Conservation (phyloP, 2,113 vertebrate species). For the Sporophila hypoxantha region DNA sequence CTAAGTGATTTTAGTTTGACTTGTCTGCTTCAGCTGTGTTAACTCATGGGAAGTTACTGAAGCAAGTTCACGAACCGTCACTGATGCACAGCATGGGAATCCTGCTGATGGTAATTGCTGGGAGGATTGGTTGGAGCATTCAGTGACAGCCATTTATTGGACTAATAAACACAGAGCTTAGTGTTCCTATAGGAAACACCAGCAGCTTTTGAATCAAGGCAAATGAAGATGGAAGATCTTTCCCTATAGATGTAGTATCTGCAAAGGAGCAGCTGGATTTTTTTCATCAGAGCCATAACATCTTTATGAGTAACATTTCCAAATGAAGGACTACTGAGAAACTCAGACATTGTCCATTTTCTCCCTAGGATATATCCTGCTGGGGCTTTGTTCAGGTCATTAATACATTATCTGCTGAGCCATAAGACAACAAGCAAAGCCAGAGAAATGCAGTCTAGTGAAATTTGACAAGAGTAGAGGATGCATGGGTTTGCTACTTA, state of each 20-base stretch:
- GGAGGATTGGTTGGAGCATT: neutral
- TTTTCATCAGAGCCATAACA: neutral
- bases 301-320: neutral
- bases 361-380: neutral
- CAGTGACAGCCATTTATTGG: neutral
- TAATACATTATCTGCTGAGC: neutral
- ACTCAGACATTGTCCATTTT: neutral
- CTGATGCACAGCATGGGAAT: slow-evolving; percentile 31
- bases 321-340: neutral
- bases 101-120: neutral
- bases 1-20: neutral
- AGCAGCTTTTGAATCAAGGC: neutral
- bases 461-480: neutral
- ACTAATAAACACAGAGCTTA: neutral
- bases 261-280: neutral
- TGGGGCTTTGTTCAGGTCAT: neutral
- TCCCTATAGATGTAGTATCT: neutral
- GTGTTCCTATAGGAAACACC: neutral
- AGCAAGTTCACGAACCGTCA: neutral
- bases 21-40: neutral
- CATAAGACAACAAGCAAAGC: neutral
- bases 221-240: neutral
- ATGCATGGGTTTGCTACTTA: neutral
- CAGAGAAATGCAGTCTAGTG: neutral
- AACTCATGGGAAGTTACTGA: neutral